A percentile compares a stretch with the other conserved stretches of the same genome.
These are phyloP conservation scores for Montipora cactus DNA, from an alignment of 64 coral and sea anemone genomes.

Conservation along the genomic window DNA sequence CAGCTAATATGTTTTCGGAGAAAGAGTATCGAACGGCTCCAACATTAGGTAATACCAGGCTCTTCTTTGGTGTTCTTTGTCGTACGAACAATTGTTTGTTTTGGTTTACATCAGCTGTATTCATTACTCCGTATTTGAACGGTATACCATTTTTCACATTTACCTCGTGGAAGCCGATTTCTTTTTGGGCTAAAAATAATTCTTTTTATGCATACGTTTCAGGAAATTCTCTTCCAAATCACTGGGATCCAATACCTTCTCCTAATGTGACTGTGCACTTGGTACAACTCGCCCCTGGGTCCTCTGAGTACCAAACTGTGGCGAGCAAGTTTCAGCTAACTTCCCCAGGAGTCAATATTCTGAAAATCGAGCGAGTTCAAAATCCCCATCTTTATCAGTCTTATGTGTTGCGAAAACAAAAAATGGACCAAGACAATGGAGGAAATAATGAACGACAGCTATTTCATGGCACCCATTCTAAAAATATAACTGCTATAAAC, in stretches of 20 bases:
- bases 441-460: conserved; percentile 8
- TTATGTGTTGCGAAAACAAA: conserved; percentile 45
- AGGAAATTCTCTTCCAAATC: conserved; percentile 5
- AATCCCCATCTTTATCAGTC: conserved; percentile 53
- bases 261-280: neutral
- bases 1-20: too few relatives aligned
- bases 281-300: neutral
- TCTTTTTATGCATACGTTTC: neutral
- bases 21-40: too few relatives aligned
- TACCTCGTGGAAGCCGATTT: neutral
- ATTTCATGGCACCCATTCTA: neutral
- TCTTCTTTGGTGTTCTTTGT: too few relatives aligned
- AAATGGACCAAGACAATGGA: conserved; percentile 55
- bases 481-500: neutral
- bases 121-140: too few relatives aligned
- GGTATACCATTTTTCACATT: neutral
- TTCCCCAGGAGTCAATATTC: neutral
- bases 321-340: neutral
- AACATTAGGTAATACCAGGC: too few relatives aligned
- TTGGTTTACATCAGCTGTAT: too few relatives aligned
- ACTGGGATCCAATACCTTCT: neutral
- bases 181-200: neutral
- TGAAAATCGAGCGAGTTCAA: conserved; percentile 60
- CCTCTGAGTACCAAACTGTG: neutral
- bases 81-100: too few relatives aligned